Percentiles rank a stretch among this genome's conserved stretches.
phyloP scores from a whole-genome alignment of 2,113 vertebrate species.

The Lethenteron reissneri region DNA sequence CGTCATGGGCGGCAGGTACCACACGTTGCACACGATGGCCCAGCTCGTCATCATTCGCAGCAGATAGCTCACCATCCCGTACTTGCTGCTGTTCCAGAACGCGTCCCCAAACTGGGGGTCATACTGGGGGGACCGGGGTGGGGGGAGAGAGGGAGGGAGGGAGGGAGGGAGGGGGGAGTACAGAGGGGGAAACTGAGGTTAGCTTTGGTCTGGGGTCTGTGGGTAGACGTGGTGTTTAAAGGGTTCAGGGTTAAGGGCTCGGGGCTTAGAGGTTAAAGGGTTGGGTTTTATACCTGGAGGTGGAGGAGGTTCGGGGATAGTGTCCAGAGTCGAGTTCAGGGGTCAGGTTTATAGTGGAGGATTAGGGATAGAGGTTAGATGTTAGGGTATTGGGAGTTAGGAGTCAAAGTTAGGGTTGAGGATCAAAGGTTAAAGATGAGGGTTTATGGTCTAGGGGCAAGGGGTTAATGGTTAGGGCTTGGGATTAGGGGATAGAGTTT shows the following conservation, averaged over 20 bases:
- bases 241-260: background rate
- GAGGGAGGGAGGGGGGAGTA: background rate
- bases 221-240: background rate
- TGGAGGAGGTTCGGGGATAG: too few relatives aligned
- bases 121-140: conserved; percentile 28
- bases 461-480: too few relatives aligned
- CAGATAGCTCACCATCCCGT: conserved; percentile 65
- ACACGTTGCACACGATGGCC: conserved; percentile 82
- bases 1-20: conserved; percentile 78
- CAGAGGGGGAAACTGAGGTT: background rate
- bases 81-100: conserved; percentile 86
- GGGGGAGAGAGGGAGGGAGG: background rate
- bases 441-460: too few relatives aligned
- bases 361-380: too few relatives aligned
- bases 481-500: too few relatives aligned
- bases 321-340: too few relatives aligned
- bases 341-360: too few relatives aligned
- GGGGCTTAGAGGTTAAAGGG: background rate
- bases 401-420: too few relatives aligned
- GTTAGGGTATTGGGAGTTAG: too few relatives aligned
- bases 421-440: too few relatives aligned
- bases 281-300: too few relatives aligned
- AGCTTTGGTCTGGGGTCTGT: background rate
- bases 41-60: conserved; percentile 86
- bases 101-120: conserved; percentile 80